Conservation (phyloP, 2,888 invertebrate genomes). For the Sinohyriopsis cumingii region DNA sequence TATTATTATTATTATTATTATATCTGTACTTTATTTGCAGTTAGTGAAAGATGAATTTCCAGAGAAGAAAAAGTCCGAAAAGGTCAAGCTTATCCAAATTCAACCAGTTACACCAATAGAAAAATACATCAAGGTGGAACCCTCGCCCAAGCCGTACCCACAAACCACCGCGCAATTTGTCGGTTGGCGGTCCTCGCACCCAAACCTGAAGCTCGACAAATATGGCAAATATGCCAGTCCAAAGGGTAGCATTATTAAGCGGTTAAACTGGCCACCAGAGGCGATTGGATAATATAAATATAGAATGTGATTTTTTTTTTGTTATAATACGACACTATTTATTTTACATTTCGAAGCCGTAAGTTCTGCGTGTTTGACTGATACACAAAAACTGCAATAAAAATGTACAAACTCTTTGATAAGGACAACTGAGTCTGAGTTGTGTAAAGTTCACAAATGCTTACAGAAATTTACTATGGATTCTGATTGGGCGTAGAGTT, state of each 20-base stretch:
- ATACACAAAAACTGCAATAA: no score
- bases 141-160: constrained; percentile 67
- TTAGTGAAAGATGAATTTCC: constrained; percentile 67
- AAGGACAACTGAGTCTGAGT: no score
- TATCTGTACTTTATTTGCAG: constrained; percentile 43
- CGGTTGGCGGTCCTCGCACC: constrained; percentile 68
- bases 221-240: constrained; percentile 69
- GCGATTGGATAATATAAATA: constrained; percentile 40
- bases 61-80: constrained; percentile 46
- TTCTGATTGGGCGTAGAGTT: no score
- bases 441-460: no score
- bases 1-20: background rate
- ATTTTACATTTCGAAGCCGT: no score
- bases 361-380: no score
- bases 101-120: constrained; percentile 67
- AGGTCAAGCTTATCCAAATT: constrained; percentile 48
- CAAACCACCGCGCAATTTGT: constrained; percentile 63
- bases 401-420: no score
- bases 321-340: no score
- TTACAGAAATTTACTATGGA: no score
- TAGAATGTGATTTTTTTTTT: no score
- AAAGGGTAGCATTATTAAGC: constrained; percentile 66
- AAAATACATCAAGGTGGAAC: constrained; percentile 64
- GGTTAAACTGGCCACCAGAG: constrained; percentile 70
- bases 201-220: constrained; percentile 59